Percentiles rank a stretch among this genome's conserved stretches.
Conservation (phyloP, 1,140 invertebrate species). For the Heliconius congener region DNA sequence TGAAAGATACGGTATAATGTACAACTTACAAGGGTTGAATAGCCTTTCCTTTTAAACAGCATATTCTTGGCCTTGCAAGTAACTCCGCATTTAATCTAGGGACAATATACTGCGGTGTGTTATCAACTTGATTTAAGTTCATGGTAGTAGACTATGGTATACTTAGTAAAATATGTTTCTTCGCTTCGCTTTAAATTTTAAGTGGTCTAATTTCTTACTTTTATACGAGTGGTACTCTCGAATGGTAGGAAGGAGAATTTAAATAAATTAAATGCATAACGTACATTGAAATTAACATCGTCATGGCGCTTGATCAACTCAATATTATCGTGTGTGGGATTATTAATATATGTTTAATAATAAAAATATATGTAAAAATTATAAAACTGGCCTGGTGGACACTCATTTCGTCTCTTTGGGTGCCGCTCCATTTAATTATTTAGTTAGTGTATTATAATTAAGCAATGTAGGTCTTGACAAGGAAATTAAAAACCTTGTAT, state of each 20-base stretch:
- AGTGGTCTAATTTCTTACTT: constrained; percentile 12
- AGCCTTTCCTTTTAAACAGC: constrained; percentile 37
- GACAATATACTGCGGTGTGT: constrained; percentile 47
- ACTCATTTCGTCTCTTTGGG: no score
- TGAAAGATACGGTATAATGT: constrained; percentile 6
- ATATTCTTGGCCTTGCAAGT: constrained; percentile 47
- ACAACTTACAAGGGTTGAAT: constrained; percentile 31
- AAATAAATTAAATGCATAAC: not conserved
- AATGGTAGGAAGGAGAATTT: not conserved
- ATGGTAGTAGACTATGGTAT: constrained; percentile 30
- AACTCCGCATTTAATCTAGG: constrained; percentile 46
- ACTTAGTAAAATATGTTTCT: constrained; percentile 35
- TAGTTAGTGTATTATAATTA: no score
- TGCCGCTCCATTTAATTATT: no score
- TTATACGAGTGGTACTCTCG: not conserved
- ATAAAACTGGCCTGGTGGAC: no score
- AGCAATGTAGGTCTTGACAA: no score
- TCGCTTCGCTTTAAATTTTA: constrained; percentile 22
- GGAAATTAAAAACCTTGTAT: no score
- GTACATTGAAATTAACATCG: not conserved
- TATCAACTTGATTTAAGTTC: constrained; percentile 53
- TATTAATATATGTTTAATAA: no score
- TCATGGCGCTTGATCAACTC: no score
- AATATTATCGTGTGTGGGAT: no score
- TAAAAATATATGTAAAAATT: no score